Evolutionary conservation across 2,113 vertebrate species (phyloP).

Genomic region (Aviceda subcristata): DNA sequence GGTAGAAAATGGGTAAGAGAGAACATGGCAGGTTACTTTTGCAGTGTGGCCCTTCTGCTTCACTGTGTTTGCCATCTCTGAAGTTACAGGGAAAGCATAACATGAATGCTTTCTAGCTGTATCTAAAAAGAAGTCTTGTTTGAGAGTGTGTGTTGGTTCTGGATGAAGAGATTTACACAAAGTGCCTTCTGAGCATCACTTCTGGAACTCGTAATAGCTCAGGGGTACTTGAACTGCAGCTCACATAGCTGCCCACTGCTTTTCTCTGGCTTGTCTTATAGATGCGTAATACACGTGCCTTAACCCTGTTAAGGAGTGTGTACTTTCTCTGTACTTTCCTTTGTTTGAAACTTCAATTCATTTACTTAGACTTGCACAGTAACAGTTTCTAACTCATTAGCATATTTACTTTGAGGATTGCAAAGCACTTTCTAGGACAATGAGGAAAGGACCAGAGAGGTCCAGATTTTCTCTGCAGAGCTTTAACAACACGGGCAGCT

Average conservation of each 20-base stretch:
- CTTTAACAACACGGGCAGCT: background rate
- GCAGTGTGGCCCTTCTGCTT: background rate
- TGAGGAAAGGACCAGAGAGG: background rate
- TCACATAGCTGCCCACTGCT: background rate
- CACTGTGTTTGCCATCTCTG: background rate
- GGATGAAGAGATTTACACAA: background rate
- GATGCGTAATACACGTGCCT: background rate
- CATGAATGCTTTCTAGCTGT: background rate
- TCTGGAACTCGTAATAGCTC: background rate
- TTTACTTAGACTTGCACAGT: background rate
- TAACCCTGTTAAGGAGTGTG: background rate
- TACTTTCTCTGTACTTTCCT: background rate
- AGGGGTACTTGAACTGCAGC: background rate
- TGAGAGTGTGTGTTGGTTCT: background rate
- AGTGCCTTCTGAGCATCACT: background rate
- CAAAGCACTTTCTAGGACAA: background rate
- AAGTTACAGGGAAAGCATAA: background rate
- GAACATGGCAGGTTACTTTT: background rate
- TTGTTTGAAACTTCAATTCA: background rate
- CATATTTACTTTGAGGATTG: background rate
- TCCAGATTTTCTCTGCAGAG: background rate
- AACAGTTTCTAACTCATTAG: background rate
- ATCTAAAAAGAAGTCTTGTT: background rate
- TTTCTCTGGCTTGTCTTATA: background rate
- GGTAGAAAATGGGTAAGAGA: background rate